Evolutionary conservation across 2,888 invertebrate species (phyloP), one percentile per base, ranked within the genome.

Genomic region (Coelinius sp.): DNA sequence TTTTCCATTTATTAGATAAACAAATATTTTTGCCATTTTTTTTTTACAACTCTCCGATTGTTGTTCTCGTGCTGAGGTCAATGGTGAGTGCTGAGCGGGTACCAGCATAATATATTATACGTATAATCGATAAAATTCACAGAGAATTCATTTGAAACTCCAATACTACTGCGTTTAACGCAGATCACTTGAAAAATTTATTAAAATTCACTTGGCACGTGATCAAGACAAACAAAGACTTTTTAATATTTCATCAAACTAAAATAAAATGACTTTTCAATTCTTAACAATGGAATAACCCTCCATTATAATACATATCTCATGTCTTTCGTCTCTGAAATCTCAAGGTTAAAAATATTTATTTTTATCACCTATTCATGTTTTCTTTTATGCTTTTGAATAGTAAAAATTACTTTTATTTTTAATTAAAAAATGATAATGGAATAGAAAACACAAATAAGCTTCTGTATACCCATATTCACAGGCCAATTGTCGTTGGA

Each of bases 91-190:
- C 46, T 12, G 10, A 44, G 68, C 59, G 62, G 62, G 68, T 49
- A 44, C 59, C 49, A 46, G 68, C 62, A 68, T 49, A 31, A n/a
- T 59, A 22, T 14, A 31, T 41, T 8, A 12, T 24, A 31, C 41
- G 38, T 53, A 38, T 24, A 31, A 63, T 25, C 38, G 25, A 31
- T 63, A 38, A 63, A 22, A 35, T 38, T 7, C 22, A 35, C 38
- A 12, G 3, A 14, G 38, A 31, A 17, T 22, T 53, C 14, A 53
- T 38, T 63, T 12, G n/a, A 49, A 27, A 7, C 35, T 27, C 22
- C 6, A 59, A 27, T 25, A 27, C 22, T 59, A n/a, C n/a, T n/a
- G 17, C 17, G 49, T 20, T 49, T 17, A 46, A 12, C 20, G 17
- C 49, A 20, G 20, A 5, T 20, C 49, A 20, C 20, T n/a, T n/a